Evolutionary conservation across 2,888 invertebrate genomes (phyloP).

Genomic region (Phengaris alcon): DNA sequence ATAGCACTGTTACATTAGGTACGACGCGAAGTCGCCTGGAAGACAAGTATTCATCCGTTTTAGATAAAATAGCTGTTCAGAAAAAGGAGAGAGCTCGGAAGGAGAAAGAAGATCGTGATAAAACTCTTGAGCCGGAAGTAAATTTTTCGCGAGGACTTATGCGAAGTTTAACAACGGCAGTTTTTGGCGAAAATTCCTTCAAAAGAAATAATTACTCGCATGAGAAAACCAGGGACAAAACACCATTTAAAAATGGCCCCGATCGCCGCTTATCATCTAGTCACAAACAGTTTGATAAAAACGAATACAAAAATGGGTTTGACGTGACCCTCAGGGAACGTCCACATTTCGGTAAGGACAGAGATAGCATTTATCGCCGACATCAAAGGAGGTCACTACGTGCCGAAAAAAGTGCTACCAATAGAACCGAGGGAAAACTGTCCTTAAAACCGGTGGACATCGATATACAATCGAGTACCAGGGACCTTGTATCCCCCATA

Average conservation of each 20-base stretch:
- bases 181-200: conserved; percentile 83
- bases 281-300: conserved; percentile 61
- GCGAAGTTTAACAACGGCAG: conserved; percentile 86
- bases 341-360: conserved; percentile 64
- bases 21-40: conserved; percentile 84
- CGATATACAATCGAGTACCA: conserved; percentile 64
- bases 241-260: conserved; percentile 78
- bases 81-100: conserved; percentile 76
- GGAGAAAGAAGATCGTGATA: conserved; percentile 81
- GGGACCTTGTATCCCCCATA: conserved; percentile 77
- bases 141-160: conserved; percentile 73
- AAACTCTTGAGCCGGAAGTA: conserved; percentile 83
- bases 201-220: conserved; percentile 77
- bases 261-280: conserved; percentile 64
- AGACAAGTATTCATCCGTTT: conserved; percentile 87
- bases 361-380: conserved; percentile 71
- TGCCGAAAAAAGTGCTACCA: conserved; percentile 82
- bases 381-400: conserved; percentile 80
- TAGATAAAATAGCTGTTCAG: conserved; percentile 83
- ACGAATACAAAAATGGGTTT: conserved; percentile 64
- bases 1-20: conserved; percentile 65
- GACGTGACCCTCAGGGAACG: conserved; percentile 57
- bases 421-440: conserved; percentile 68
- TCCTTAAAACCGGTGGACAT: conserved; percentile 79
- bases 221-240: conserved; percentile 81